These are phyloP conservation scores for Anoncus sp. DNA, from an alignment of 2,888 invertebrate species.

Conservation along the genomic window DNA sequence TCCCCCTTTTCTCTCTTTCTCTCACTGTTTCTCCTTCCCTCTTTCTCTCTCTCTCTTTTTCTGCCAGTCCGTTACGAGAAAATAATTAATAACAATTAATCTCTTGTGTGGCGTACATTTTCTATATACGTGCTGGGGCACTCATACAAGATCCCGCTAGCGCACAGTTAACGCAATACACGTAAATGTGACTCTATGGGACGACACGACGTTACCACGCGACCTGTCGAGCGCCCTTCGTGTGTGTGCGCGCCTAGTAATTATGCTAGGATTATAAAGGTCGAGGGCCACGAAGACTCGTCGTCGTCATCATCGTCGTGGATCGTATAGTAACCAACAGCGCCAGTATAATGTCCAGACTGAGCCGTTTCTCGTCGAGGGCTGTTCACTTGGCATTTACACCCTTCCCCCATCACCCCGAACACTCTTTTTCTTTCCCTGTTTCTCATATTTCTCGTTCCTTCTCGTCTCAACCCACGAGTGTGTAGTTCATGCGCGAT, in stretches of 20 bases:
- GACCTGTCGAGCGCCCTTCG: slow-evolving; percentile 62
- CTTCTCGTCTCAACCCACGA: slow-evolving; percentile 20
- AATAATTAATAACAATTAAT: slow-evolving; percentile 84
- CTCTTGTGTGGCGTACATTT: slow-evolving; percentile 78
- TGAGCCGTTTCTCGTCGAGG: slow-evolving; percentile 73
- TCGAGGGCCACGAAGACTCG: slow-evolving; percentile 78
- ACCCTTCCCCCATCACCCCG: slow-evolving; percentile 61
- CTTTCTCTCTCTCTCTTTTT: slow-evolving; percentile 5
- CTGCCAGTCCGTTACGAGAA: slow-evolving; percentile 74
- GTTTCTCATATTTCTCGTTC: slow-evolving; percentile 50
- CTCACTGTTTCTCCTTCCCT: slow-evolving; percentile 2
- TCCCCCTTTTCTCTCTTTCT: slow-evolving; percentile 58
- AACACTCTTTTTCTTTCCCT: slow-evolving; percentile 48
- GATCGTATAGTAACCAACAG: slow-evolving; percentile 38
- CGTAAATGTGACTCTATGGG: slow-evolving; percentile 36
- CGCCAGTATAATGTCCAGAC: slow-evolving; percentile 36
- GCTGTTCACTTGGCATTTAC: slow-evolving; percentile 82
- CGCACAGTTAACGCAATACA: slow-evolving; percentile 41
- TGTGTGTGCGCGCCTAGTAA: slow-evolving; percentile 76
- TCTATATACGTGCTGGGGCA: slow-evolving; percentile 39
- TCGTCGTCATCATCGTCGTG: slow-evolving; percentile 67
- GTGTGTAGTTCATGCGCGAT: slow-evolving; percentile 67
- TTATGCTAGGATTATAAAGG: slow-evolving; percentile 83
- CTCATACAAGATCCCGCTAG: slow-evolving; percentile 34
- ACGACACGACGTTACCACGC: slow-evolving; percentile 45